Percentiles rank a stretch among this genome's conserved stretches.
Evolutionary conservation across 1,140 invertebrate genomes (phyloP).

Genomic region (Octopus sinensis): DNA sequence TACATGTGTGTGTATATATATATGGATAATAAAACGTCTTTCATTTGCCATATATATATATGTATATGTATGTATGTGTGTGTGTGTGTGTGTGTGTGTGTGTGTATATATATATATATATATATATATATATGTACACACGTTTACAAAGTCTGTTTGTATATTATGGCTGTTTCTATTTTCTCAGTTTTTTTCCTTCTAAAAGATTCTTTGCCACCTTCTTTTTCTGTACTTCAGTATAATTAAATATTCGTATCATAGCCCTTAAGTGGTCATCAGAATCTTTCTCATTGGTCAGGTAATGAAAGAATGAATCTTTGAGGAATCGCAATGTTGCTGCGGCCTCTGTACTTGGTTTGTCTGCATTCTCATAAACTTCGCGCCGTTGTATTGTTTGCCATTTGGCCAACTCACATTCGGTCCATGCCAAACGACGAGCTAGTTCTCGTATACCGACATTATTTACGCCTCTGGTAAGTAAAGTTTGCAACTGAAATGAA

Average conservation of each 20-base stretch:
- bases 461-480: neutral
- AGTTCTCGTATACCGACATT: slow-evolving; percentile 28
- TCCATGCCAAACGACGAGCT: slow-evolving; percentile 34
- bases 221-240: slow-evolving; percentile 41
- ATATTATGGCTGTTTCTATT: neutral
- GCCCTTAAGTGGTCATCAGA: slow-evolving; percentile 41
- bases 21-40: too few relatives aligned
- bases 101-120: too few relatives aligned
- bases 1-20: too few relatives aligned
- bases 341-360: slow-evolving; percentile 43
- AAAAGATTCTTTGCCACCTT: slow-evolving; percentile 33
- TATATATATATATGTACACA: too few relatives aligned
- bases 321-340: slow-evolving; percentile 45
- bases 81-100: too few relatives aligned
- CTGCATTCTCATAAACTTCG: slow-evolving; percentile 39
- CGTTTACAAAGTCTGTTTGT: too few relatives aligned
- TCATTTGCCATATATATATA: too few relatives aligned
- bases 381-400: slow-evolving; percentile 44
- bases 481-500: slow-evolving; percentile 8
- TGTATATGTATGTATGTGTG: too few relatives aligned
- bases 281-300: slow-evolving; percentile 38
- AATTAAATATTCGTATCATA: slow-evolving; percentile 45
- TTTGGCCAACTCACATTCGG: slow-evolving; percentile 44
- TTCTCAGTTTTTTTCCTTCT: slow-evolving; percentile 20
- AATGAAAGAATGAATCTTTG: slow-evolving; percentile 48